Base-by-base conservation (phyloP, 2,888 invertebrate genomes). In the Cepaea hortensis region DNA sequence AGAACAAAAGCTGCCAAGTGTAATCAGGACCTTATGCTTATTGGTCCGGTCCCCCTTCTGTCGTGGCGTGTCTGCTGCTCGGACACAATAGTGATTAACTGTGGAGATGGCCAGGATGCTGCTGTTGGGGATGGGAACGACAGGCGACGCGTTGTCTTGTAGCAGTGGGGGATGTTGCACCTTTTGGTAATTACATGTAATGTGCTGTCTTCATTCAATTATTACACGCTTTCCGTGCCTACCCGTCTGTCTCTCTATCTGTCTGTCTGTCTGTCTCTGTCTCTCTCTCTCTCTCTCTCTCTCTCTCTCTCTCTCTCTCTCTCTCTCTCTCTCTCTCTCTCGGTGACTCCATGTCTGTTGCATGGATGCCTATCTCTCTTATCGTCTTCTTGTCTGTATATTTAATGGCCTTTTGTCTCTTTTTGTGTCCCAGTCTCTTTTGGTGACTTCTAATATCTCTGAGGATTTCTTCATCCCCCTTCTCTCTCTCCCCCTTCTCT, bases 201-300 rank as follows among this genome's bases (percentile, higher is more conserved):
- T 68, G 68, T 18, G 18, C 5, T 20, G 15, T 5, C 68, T 18
- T 18, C n/a, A 68, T n/a, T 20, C 18, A 68, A 68, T 76, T 84
- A 61, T 84, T 76, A 65, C 77, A 61, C 76, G 75, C 65, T 76
- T 62, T 84, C 73, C 65, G 46, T 84, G 76, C 62, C 84, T 84
- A 50, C 76, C 65, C 73, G 55, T 79, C 68, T 85, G 79, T 79
- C 77, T 85, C 77, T 79, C 85, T 80, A 72, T 80, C 80, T 85
- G 80, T 72, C 79, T 72, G 70, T 46, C 83, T 83, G 73, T 83
- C 83, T 81, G 70, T 35, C 70, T 62, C 68, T 62, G n/a, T 75
- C 68, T 68, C 62, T 50, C 48, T 50, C 48, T 70, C 68, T 79
- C 55, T 76, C 76, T 62, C 55, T 76, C 84, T 68, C 65, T 68